Conservation (phyloP, 2,797 vertebrate species). For the Rhinoraja longicauda region DNA sequence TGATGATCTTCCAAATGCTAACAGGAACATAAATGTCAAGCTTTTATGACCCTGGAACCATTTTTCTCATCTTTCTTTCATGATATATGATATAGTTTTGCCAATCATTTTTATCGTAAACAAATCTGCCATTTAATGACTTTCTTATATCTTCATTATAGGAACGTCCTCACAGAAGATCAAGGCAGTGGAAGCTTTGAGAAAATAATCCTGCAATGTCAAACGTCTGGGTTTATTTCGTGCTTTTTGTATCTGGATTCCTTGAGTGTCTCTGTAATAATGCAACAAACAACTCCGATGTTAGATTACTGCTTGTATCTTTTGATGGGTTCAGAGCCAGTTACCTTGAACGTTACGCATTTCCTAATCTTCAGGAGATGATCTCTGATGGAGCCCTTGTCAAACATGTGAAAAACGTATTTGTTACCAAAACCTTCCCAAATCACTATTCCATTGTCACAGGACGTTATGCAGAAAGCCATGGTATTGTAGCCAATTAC, state of each 20-base stretch:
- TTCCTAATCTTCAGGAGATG: conserved; percentile 75
- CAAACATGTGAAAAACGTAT: conserved; percentile 75
- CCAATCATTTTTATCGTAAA: not conserved
- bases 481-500: conserved; percentile 78
- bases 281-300: conserved; percentile 40
- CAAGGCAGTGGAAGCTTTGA: not conserved
- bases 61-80: not conserved
- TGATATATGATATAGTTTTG: not conserved
- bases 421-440: conserved; percentile 92
- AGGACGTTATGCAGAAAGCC: conserved; percentile 86
- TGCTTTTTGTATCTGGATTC: conserved; percentile 45
- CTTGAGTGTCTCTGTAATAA: conserved; percentile 41
- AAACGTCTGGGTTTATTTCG: not conserved
- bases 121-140: not conserved
- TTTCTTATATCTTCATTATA: not conserved
- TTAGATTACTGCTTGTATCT: conserved; percentile 77
- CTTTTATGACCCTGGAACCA: not conserved
- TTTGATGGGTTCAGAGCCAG: conserved; percentile 93
- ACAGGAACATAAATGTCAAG: not conserved
- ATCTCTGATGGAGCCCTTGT: conserved; percentile 79
- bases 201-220: not conserved
- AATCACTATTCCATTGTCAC: conserved; percentile 96
- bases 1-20: not conserved
- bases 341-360: conserved; percentile 74
- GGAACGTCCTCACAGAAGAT: not conserved